These are phyloP conservation scores for Artibeus lituratus DNA, from an alignment of 2,797 vertebrate genomes.

Conservation along the genomic window DNA sequence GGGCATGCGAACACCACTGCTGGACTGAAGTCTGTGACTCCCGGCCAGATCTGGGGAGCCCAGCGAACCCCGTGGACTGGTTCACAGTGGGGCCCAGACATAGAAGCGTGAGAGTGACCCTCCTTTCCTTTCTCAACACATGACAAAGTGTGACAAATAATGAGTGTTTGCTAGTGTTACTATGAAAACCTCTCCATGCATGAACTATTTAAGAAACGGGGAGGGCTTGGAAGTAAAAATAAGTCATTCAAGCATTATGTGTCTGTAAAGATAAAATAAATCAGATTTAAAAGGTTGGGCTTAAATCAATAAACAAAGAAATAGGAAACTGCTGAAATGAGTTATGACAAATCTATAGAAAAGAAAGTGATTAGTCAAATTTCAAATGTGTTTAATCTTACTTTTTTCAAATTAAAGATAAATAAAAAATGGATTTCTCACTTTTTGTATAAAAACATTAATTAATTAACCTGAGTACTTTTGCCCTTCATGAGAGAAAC, in stretches of 20 bases:
- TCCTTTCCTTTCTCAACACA: neutral
- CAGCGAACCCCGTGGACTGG: fast-evolving
- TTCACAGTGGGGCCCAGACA: neutral
- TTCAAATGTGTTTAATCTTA: neutral
- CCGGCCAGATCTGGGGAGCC: fast-evolving
- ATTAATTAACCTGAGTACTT: neutral
- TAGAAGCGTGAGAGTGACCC: fast-evolving
- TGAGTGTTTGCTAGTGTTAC: neutral
- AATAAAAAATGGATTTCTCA: neutral
- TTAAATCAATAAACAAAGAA: neutral
- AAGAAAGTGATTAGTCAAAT: neutral
- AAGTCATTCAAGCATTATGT: neutral
- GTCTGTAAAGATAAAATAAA: neutral
- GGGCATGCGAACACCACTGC: fast-evolving
- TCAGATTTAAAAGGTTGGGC: neutral
- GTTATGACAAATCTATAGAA: neutral
- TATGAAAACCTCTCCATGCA: neutral
- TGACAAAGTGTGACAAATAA: fast-evolving
- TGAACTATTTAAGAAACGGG: neutral
- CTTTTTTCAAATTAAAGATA: neutral
- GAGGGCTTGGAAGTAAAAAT: neutral
- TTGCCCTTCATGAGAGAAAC: neutral
- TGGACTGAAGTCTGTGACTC: fast-evolving
- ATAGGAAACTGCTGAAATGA: neutral
- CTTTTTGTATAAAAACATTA: neutral